Conservation (phyloP, 2,888 invertebrate genomes). For the Tiliacea citrago region DNA sequence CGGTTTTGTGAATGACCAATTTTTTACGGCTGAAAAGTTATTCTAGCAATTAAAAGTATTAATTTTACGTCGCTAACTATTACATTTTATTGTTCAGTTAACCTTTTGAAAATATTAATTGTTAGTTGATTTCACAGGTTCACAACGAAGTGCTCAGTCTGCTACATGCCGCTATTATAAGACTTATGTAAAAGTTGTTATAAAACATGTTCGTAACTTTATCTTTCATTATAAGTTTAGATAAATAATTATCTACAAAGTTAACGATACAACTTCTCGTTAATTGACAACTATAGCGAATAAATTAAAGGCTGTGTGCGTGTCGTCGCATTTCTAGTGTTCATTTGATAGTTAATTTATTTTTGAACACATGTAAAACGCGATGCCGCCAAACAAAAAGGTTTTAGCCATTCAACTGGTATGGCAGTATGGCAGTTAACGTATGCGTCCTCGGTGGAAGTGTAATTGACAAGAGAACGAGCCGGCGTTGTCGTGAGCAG, state of each 20-base stretch:
- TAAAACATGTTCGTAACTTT: conserved; percentile 16
- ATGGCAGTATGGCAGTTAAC: conserved; percentile 62
- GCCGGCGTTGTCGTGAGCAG: conserved; percentile 77
- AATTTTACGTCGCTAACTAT: neutral
- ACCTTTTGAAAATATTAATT: conserved; percentile 23
- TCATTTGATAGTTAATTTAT: conserved; percentile 69
- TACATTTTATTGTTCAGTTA: neutral
- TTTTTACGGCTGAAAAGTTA: neutral
- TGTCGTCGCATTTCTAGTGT: conserved; percentile 65
- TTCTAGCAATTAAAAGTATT: neutral
- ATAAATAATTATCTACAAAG: conserved; percentile 29
- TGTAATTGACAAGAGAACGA: conserved; percentile 87
- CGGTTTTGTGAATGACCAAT: neutral
- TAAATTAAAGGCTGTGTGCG: conserved; percentile 56
- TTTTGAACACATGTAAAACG: conserved; percentile 67
- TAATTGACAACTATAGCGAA: conserved; percentile 66
- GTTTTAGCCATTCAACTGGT: conserved; percentile 64
- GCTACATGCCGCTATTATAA: neutral
- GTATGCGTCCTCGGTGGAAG: conserved; percentile 70
- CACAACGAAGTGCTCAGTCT: neutral
- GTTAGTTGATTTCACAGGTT: conserved; percentile 8
- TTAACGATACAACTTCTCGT: conserved; percentile 34
- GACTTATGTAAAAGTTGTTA: conserved; percentile 15
- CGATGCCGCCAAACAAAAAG: conserved; percentile 64
- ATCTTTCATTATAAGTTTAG: conserved; percentile 21